These are phyloP conservation scores for Agraylea sexmaculata DNA, from an alignment of 1,140 invertebrate genomes.

Conservation along the genomic window DNA sequence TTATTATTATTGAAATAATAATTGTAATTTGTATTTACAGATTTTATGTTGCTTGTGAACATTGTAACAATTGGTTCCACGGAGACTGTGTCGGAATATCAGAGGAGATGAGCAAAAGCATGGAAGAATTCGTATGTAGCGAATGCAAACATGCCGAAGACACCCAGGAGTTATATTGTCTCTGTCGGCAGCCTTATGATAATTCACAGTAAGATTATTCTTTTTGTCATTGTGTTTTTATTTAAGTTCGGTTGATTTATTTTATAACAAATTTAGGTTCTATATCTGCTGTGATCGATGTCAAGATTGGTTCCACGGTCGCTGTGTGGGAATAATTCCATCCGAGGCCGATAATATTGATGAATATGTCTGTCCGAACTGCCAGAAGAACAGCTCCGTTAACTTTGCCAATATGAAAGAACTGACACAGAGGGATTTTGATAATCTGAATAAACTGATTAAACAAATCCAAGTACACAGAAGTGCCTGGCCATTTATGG, in stretches of 20 bases:
- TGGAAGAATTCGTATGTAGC: slow-evolving; percentile 81
- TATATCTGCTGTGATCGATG: slow-evolving; percentile 97
- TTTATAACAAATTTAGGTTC: slow-evolving; percentile 47
- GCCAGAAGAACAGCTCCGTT: slow-evolving; percentile 76
- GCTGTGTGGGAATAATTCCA: slow-evolving; percentile 92
- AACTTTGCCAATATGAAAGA: slow-evolving; percentile 86
- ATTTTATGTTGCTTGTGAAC: slow-evolving; percentile 95
- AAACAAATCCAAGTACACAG: slow-evolving; percentile 90
- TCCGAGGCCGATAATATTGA: slow-evolving; percentile 90
- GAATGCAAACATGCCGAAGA: slow-evolving; percentile 78
- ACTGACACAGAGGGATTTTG: slow-evolving; percentile 69
- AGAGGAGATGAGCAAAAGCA: slow-evolving; percentile 80
- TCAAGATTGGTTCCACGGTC: slow-evolving; percentile 98
- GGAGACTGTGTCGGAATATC: slow-evolving; percentile 92
- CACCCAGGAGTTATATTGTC: slow-evolving; percentile 87
- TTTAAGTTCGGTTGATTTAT: slow-evolving; percentile 2
- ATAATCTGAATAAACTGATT: slow-evolving; percentile 70
- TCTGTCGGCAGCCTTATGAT: slow-evolving; percentile 93
- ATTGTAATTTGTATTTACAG: slow-evolving; percentile 47
- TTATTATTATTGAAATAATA: slow-evolving; percentile 1
- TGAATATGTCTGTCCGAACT: slow-evolving; percentile 93
- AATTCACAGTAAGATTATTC: slow-evolving; percentile 76
- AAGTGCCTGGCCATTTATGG: slow-evolving; percentile 94
- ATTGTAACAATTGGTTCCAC: slow-evolving; percentile 98
- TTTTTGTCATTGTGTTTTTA: slow-evolving; percentile 4